phyloP scores from a whole-genome alignment of 2,888 invertebrate genomes.

The Orgyia antiqua region DNA sequence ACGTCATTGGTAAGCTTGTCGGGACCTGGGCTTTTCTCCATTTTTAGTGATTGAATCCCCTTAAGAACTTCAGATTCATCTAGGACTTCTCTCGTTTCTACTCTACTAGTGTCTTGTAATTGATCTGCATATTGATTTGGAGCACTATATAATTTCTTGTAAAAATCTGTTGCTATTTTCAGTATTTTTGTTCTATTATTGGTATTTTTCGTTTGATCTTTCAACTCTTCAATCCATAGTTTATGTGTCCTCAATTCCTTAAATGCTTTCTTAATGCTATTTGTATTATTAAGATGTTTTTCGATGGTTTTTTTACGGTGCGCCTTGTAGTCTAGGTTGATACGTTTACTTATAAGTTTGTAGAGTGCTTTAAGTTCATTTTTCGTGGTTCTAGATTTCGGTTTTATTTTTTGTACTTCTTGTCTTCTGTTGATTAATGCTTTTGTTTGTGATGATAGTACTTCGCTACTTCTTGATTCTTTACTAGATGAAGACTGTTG shows the following conservation, averaged over 20 bases:
- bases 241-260: constrained; percentile 1
- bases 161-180: no score
- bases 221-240: no score
- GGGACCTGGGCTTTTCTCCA: no score
- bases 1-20: no score
- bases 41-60: no score
- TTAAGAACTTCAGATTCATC: no score
- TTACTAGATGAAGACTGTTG: no score
- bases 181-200: constrained; percentile 1
- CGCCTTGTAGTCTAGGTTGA: constrained; percentile 1
- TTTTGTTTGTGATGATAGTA: constrained; percentile 4
- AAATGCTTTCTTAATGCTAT: constrained; percentile 2
- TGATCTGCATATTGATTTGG: neutral
- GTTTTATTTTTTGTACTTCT: neutral
- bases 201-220: constrained; percentile 1
- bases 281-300: constrained; percentile 1
- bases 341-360: neutral
- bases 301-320: neutral
- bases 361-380: neutral
- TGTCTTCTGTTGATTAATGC: neutral
- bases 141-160: constrained; percentile 2
- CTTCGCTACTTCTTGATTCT: no score
- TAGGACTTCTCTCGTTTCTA: no score
- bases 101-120: no score
- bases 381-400: neutral